Evolutionary conservation across 1,140 invertebrate species (phyloP), one percentile per base, ranked within the genome.

Genomic region (Solen grandis): DNA sequence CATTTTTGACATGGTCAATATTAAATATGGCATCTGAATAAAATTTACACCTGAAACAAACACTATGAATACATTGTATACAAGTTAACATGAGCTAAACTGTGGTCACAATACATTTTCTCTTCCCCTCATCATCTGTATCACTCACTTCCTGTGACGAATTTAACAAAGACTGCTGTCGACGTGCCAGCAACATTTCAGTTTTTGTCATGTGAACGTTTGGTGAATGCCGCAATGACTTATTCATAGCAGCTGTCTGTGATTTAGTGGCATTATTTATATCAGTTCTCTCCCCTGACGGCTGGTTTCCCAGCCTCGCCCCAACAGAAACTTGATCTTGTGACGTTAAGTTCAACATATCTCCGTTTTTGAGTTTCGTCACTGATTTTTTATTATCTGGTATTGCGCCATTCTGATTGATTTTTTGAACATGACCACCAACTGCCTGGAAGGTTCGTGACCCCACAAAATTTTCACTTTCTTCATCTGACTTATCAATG

Each of bases 111-210:
- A 85, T 84, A 69, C 86, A 85, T 52, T 54, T 77, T 55, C 63
- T 74, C 41, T 68, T 85, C 66, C 70, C 86, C 14, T 81, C 81
- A n/a, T 84, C 72, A 5, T 84, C 82, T 10, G 54, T 55, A 16
- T 59, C 55, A 46, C 31, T 31, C 3, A 69, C 77, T 22, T 82
- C 66, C 46, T 70, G 68, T 5, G 63, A 69, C 31, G 54, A 38
- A 5, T 83, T 69, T 33, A 86, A 85, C 13, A 87, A n/a, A 54
- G 87, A 82, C 27, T 86, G 84, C 29, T 86, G 77, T 29, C 91
- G 65, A n/a, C 91, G 76, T 29, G 91, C 91, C n/a, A 91, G 57
- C 62, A 92, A 75, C 89, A 92, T 91, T 72, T 92, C 91, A 2
- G 91, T 92, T 77, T 92, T 92, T 13, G 91, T 92, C 60, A 87